Base-by-base conservation (phyloP, 2,888 invertebrate species). In the Calameuta filiformis region DNA sequence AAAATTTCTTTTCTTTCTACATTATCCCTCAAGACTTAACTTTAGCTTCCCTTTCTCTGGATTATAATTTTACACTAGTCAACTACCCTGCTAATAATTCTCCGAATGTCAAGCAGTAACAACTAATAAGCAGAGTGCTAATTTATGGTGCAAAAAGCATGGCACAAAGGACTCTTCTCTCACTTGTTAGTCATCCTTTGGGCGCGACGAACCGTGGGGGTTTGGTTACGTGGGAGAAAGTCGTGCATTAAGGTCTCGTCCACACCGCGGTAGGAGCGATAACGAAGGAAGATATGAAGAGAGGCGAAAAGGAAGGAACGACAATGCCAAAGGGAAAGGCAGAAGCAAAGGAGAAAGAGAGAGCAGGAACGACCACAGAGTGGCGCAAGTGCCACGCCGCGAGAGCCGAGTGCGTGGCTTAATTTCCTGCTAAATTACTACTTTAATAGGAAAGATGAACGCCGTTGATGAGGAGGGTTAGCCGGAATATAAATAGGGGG, bases 341-440 rank as follows among this genome's bases (percentile, higher is more conserved):
- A 76, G 77, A 73, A 75, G 40, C 69, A 15, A 35, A 68, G n/a
- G 74, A 9, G 77, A 56, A 73, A 75, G 77, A 75, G 78, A 74
- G 76, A 79, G 79, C 79, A 81, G 80, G 82, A 76, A 81, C 81
- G 79, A 83, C 83, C 83, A 79, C 84, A 83, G 87, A 87, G 83
- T 83, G 84, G 86, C 85, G 86, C 87, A 84, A 89, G 86, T 85
- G 84, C 84, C 85, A 82, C 79, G 83, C 84, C 83, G 84, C 86
- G 87, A 85, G 86, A 79, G 76, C 84, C 85, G 85, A 90, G 89
- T 91, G 90, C 91, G 89, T 91, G 87, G 90, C 90, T 90, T 91
- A 91, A 91, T 91, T 91, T 91, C 91, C 91, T 91, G 91, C 91
- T 91, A 91, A 91, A 91, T 91, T 91, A 91, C 91, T 90, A 91